phyloP scores from a whole-genome alignment of 2,113 vertebrate species.

The Xenopus tropicalis region DNA sequence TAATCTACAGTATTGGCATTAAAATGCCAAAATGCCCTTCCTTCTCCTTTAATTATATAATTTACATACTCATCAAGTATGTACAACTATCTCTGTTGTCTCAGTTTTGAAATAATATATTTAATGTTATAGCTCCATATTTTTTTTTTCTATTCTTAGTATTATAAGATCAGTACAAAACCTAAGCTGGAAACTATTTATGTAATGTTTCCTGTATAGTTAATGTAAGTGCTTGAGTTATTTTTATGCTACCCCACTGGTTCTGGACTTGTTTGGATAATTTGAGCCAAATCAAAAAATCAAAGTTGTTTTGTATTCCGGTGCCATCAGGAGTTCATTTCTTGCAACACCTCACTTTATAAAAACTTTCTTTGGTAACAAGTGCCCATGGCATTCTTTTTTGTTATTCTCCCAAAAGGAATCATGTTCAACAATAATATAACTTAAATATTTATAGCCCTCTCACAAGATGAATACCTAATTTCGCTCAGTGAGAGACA shows the following conservation, averaged over 20 bases:
- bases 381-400: slow-evolving; percentile 12
- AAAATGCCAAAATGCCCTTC: no score
- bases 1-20: no score
- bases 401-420: slow-evolving; percentile 22
- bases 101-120: no score
- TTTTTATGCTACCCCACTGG: background rate
- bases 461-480: slow-evolving; percentile 17
- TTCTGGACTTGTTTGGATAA: slow-evolving; percentile 16
- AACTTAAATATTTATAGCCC: slow-evolving; percentile 29
- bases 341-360: slow-evolving; percentile 23
- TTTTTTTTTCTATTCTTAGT: no score
- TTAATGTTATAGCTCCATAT: no score
- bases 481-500: background rate
- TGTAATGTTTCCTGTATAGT: background rate
- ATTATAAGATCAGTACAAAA: no score
- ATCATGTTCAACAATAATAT: slow-evolving; percentile 19
- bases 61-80: no score
- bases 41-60: no score
- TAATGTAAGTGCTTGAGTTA: slow-evolving; percentile 3
- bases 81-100: no score
- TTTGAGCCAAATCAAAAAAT: slow-evolving; percentile 18
- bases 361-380: slow-evolving; percentile 18
- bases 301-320: slow-evolving; percentile 12
- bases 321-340: slow-evolving; percentile 10
- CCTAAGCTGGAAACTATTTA: no score